Percentiles rank a stretch among this genome's conserved stretches.
These are phyloP conservation scores for Zygaena filipendulae DNA, from an alignment of 2,888 invertebrate genomes.

Conservation along the genomic window DNA sequence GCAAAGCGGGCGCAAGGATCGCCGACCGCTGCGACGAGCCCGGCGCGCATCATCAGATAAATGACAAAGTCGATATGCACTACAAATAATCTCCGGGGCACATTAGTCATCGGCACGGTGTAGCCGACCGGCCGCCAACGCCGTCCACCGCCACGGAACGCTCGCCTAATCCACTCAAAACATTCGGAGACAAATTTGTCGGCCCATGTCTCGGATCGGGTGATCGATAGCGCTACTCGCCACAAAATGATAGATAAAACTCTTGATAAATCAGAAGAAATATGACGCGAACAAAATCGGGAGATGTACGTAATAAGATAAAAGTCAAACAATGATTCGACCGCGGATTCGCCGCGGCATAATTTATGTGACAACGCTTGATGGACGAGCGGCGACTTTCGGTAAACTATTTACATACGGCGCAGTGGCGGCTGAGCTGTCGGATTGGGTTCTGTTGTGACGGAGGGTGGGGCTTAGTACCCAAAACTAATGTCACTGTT, in stretches of 20 bases:
- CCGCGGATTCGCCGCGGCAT: slow-evolving; percentile 69
- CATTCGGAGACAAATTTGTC: slow-evolving; percentile 63
- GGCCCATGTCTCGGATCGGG: slow-evolving; percentile 48
- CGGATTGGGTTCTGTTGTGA: slow-evolving; percentile 65
- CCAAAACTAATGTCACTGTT: slow-evolving; percentile 68
- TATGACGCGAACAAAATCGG: slow-evolving; percentile 70
- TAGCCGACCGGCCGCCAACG: slow-evolving; percentile 29
- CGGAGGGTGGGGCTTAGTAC: slow-evolving; percentile 67
- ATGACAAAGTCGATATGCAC: slow-evolving; percentile 55
- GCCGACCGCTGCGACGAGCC: slow-evolving; percentile 16
- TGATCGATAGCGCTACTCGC: slow-evolving; percentile 65
- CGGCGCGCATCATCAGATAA: slow-evolving; percentile 51
- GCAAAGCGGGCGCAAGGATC: slow-evolving; percentile 22
- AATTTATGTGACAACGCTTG: slow-evolving; percentile 69
- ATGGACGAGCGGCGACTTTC: slow-evolving; percentile 69
- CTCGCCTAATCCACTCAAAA: slow-evolving; percentile 65
- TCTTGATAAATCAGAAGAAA: slow-evolving; percentile 67
- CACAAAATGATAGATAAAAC: slow-evolving; percentile 67
- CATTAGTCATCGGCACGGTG: slow-evolving; percentile 55
- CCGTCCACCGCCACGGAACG: slow-evolving; percentile 29
- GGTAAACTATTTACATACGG: slow-evolving; percentile 69
- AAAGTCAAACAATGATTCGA: slow-evolving; percentile 69
- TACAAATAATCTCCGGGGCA: slow-evolving; percentile 50
- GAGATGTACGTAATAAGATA: slow-evolving; percentile 69
- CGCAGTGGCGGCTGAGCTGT: slow-evolving; percentile 58